phyloP scores from a whole-genome alignment of 2,888 invertebrate genomes.

The Limnephilus lunatus region DNA sequence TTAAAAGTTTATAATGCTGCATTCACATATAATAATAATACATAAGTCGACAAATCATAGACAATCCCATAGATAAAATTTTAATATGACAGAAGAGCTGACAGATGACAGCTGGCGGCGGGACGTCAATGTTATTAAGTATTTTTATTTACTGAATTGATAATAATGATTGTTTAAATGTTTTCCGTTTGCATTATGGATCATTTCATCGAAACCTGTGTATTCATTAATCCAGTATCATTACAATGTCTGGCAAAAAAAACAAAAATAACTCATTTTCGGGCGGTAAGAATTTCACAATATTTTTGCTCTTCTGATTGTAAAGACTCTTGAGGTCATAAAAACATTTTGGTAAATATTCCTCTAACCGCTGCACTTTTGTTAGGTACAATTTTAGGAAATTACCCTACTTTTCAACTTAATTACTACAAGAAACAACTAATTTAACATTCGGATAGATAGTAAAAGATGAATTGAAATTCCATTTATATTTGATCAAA shows the following conservation, averaged over 20 bases:
- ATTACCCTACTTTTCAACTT: too few species aligned
- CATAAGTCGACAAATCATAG: not conserved
- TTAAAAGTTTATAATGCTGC: too few species aligned
- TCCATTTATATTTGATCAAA: too few species aligned
- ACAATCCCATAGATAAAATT: not conserved
- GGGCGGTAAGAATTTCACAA: conserved; percentile 23
- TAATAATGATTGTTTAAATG: not conserved
- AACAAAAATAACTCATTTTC: not conserved
- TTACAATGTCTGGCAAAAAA: conserved; percentile 45
- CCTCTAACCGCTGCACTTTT: too few species aligned
- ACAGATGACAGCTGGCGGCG: conserved; percentile 9
- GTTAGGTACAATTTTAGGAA: too few species aligned
- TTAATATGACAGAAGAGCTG: not conserved
- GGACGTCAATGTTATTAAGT: not conserved
- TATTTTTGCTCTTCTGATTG: conserved; percentile 36
- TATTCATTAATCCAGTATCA: not conserved
- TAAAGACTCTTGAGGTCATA: conserved; percentile 36
- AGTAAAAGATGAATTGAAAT: too few species aligned
- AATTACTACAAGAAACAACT: too few species aligned
- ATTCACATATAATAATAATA: not conserved
- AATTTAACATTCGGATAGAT: too few species aligned
- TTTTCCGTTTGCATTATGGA: not conserved
- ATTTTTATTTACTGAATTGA: not conserved
- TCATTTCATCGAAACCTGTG: not conserved
- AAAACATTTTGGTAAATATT: not conserved